Evolutionary conservation across 2,113 vertebrate species (phyloP), one percentile per base, ranked within the genome.

Genomic region (Psittacula cyanocephala): DNA sequence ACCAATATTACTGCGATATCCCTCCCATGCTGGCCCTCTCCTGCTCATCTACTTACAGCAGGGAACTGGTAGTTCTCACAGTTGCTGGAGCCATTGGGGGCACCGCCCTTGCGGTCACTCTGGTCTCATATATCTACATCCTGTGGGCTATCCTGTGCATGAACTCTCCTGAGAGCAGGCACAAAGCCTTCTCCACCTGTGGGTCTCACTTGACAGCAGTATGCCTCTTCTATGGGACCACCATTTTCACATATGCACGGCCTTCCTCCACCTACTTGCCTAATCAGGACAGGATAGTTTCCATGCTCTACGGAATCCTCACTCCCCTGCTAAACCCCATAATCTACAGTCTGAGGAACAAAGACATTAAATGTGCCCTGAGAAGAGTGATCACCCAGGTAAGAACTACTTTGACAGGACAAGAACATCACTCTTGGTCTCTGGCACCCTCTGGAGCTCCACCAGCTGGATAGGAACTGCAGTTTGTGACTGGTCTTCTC

Each of bases 301-400:
- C 96, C 24, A 95, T 96, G 95, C 68, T 97, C 55, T 97, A 95
- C 11, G 96, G 92, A 27, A 96, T 97, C 77, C 80, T 97, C 88
- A 98, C 97, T 1, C 97, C 97, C 3, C 77, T 97, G 81, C 76
- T 97, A 31, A 98, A 96, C 37, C 96, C 97, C 43, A 70, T 97
- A 14, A 97, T 97, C 68, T 98, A 97, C 77, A 94, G 93, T 22
- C 72, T 97, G 78, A 93, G 96, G 87, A 98, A 97, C 77, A 95
- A 91, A 60, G 97, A 96, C 37, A 82, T 97, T 16, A 95, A 95
- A 52, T 14, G 49, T 63, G 94, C 96, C 29, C 53, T 96, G 22
- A 33, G 33, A 24, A 96, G 87, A 70, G 59, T 71, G 53, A 17
- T 92, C 80, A 57, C 68, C 29, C 49, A 57, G 44, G 3, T 86